Base-by-base conservation (phyloP, 2,888 invertebrate genomes). In the Heterodera filipjevi region DNA sequence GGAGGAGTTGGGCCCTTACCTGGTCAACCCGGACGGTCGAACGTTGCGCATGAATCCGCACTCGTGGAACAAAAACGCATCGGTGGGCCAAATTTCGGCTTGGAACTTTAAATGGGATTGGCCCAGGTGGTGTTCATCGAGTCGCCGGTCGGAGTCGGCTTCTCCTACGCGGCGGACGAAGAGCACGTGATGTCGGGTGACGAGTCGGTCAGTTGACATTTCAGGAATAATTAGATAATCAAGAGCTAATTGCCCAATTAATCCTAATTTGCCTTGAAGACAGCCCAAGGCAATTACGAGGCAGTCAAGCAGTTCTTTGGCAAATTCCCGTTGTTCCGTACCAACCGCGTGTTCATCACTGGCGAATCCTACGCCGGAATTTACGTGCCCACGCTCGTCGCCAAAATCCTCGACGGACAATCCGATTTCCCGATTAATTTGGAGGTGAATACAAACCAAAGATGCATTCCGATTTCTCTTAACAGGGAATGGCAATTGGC, bases 91-190 rank as follows among this genome's bases (percentile, higher is more conserved):
- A n/a, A 27, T 8, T n/a, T 84, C 90, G 30, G 90, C 91, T 49
- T 49, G 14, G 49, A 49, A 49, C 10, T 49, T 49, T 49, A 16
- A 77, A 72, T 8, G 10, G 2, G 10, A 8, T 84, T 90, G 30
- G 90, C 91, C 27, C 91, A 91, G 82, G 90, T 92, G 79, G 80
- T 92, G 66, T 92, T 90, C 83, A 81, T 92, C 79, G 91, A 92
- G 84, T 89, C 91, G 8, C 92, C 92, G 22, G 91, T 91, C 33
- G 91, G 92, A 49, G 92, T 92, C 46, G 92, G 92, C 1, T 92
- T 89, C 83, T 92, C 91, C 0, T 92, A 91, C 84, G 87, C 90
- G 6, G 85, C 85, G n/a, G 90, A 59, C n/a, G 59, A 90, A 83
- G 87, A 27, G 8, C 89, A 89, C 81, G 59, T n/a, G 12, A 10